Percentiles rank a stretch among this genome's conserved stretches.
Conservation (phyloP, 1,140 invertebrate genomes). For the Tachypleus tridentatus region DNA sequence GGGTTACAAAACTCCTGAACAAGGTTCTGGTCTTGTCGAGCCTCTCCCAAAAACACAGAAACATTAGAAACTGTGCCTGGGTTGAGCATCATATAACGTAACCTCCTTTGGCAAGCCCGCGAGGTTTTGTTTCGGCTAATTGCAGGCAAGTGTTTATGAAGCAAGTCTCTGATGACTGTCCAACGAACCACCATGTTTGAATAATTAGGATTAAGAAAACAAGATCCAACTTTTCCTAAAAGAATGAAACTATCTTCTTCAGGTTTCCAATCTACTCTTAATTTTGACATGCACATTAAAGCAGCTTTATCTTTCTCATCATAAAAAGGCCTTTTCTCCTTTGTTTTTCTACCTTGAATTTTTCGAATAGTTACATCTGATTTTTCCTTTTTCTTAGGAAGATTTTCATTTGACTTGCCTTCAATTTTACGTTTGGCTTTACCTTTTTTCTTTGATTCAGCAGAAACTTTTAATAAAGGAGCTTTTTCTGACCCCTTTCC, state of each 20-base stretch:
- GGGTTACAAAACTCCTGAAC: slow-evolving; percentile 31
- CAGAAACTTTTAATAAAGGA: neutral
- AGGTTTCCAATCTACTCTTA: slow-evolving; percentile 36
- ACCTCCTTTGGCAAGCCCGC: slow-evolving; percentile 49
- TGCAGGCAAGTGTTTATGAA: slow-evolving; percentile 41
- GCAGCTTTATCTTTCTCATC: slow-evolving; percentile 55
- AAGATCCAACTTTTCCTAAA: slow-evolving; percentile 51
- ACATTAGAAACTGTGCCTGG: slow-evolving; percentile 43
- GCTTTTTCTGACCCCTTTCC: neutral
- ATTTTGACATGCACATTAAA: slow-evolving; percentile 47
- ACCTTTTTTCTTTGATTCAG: neutral
- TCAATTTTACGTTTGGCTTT: neutral
- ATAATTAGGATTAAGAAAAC: slow-evolving; percentile 47
- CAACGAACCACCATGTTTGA: slow-evolving; percentile 37
- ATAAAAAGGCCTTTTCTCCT: slow-evolving; percentile 35
- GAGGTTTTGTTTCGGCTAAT: slow-evolving; percentile 53
- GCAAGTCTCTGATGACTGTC: slow-evolving; percentile 45
- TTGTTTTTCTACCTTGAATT: slow-evolving; percentile 7
- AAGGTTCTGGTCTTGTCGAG: slow-evolving; percentile 43
- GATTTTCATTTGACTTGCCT: neutral
- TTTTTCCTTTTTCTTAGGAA: neutral
- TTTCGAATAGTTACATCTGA: neutral
- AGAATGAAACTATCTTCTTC: slow-evolving; percentile 38
- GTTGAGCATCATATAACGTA: slow-evolving; percentile 49
- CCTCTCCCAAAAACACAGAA: slow-evolving; percentile 45